A percentile compares a stretch with the other conserved stretches of the same genome.
These are phyloP conservation scores for Acrossocheilus wenchowensis DNA, from an alignment of 2,797 vertebrate genomes.

Conservation along the genomic window DNA sequence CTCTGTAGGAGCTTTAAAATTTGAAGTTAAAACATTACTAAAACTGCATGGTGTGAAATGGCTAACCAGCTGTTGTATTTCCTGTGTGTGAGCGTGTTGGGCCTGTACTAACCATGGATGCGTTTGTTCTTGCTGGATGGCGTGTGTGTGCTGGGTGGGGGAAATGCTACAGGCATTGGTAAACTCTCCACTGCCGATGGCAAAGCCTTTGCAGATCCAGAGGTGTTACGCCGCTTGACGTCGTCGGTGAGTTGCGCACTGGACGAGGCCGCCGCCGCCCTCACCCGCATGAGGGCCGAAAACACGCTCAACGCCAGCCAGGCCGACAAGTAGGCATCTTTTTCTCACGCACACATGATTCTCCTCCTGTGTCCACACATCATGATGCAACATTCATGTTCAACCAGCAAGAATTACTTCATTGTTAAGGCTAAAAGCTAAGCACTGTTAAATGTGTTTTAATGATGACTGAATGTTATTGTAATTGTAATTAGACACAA, in stretches of 20 bases:
- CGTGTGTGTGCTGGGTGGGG: slow-evolving; percentile 72
- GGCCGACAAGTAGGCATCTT: slow-evolving; percentile 96
- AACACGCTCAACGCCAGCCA: slow-evolving; percentile 95
- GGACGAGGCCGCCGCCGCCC: slow-evolving; percentile 96
- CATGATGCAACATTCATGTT: slow-evolving; percentile 8
- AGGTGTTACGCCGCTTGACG: slow-evolving; percentile 95
- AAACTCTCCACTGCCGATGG: slow-evolving; percentile 99
- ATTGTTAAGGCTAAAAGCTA: neutral
- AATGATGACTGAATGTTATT: neutral
- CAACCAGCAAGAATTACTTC: slow-evolving; percentile 6
- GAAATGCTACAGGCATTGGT: slow-evolving; percentile 93
- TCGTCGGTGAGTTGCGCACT: slow-evolving; percentile 98
- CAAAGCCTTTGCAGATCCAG: slow-evolving; percentile 99
- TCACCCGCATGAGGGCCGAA: slow-evolving; percentile 98
- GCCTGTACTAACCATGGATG: slow-evolving; percentile 65
- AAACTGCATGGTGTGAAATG: slow-evolving; percentile 72
- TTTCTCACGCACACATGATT: slow-evolving; percentile 42
- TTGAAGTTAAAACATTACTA: neutral
- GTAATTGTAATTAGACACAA: slow-evolving; percentile 7
- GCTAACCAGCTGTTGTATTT: slow-evolving; percentile 58
- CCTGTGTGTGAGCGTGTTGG: slow-evolving; percentile 63
- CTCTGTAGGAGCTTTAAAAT: neutral
- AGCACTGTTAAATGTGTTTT: slow-evolving; percentile 17
- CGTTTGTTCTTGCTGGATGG: slow-evolving; percentile 74
- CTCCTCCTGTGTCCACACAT: neutral